Evolutionary conservation across 2,113 vertebrate genomes (phyloP), one percentile per base, ranked within the genome.

Genomic region (Orthonyx spaldingii): DNA sequence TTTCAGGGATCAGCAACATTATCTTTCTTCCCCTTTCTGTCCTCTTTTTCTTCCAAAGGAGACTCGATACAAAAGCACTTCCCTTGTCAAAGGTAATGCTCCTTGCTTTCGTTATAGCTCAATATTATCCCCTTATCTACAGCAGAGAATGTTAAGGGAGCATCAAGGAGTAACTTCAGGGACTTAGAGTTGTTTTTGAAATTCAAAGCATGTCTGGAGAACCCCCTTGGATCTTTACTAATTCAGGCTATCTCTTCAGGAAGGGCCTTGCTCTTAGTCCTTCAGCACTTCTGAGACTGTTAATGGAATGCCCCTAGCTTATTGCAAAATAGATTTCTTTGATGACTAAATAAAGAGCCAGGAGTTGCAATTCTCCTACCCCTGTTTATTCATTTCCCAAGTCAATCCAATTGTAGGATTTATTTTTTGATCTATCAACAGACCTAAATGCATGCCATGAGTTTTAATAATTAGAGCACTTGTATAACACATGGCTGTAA

Each of bases 281-380:
- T 96, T 87, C 89, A 78, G 60, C 52, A 49, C 39, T 91, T 89
- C 52, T 84, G n/a, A 93, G 69, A 20, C 72, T 41, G 30, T 55
- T 94, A 94, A 89, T 78, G 47, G 80, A 87, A 86, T 90, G 68
- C 47, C 70, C 55, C 60, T 63, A 59, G 79, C 68, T 94, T 83
- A 70, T 56, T 80, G 68, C 60, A 59, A 70, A 94, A 92, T 42
- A 93, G 72, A 77, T 92, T 86, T 77, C 60, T 96, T 92, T 96
- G 79, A 92, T 81, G 71, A 42, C 79, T 94, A 87, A 88, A 90
- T 80, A 92, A 93, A 90, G 17, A 92, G 13, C 39, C 42, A 66
- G 42, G 76, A 89, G 27, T 84, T 90, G 86, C 35, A 68, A 59
- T 81, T 93, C 72, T 82, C 57, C 41, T 66, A 28, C 22, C 21